Evolutionary conservation across 2,888 invertebrate genomes (phyloP), one percentile per base, ranked within the genome.

Genomic region (Lissocephala sabroskyi): DNA sequence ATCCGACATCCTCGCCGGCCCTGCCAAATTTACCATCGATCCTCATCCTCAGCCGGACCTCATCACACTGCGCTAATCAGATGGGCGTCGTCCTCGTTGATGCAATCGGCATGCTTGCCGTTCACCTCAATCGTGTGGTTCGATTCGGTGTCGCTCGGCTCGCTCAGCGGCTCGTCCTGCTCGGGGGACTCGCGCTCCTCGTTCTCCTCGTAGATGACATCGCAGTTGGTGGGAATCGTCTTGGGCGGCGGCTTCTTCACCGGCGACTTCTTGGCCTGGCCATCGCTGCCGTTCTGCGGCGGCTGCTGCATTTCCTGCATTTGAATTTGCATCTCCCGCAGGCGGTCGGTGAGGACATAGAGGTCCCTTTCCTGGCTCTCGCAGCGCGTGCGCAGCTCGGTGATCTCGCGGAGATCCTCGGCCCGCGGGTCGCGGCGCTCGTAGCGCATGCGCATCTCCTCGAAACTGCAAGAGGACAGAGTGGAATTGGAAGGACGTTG

Each of bases 311-410:
- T 52, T 47, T 81, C 79, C 39, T 77, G 62, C 68, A 81, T 68
- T 59, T 87, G 85, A 77, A 87, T 86, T 79, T 88, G 88, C 81
- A 87, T 87, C 62, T 87, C 88, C 3, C 87, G 83, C 66, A 88
- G 84, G 49, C 87, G 86, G 78, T 88, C 88, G 33, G 88, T 88
- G 18, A 88, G 79, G 52, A 86, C 84, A 28, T 86, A 86, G 39
- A 88, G 74, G 68, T 88, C 88, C 52, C 86, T 86, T 59, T 88
- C 88, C 65, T 88, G 87, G 49, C 87, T 87, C 23, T 87, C 87
- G 42, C 88, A 86, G n/a, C 87, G 85, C 60, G 86, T 86, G 26
- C 86, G 84, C 41, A 88, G 70, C 54, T 88, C 88, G 5, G 86
- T 81, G 37, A 88, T 88, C 60, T 86, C 85, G 46, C 86, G 86